A percentile compares a stretch with the other conserved stretches of the same genome.
Evolutionary conservation across 1,140 invertebrate species (phyloP).

Genomic region (Contarinia nasturtii): DNA sequence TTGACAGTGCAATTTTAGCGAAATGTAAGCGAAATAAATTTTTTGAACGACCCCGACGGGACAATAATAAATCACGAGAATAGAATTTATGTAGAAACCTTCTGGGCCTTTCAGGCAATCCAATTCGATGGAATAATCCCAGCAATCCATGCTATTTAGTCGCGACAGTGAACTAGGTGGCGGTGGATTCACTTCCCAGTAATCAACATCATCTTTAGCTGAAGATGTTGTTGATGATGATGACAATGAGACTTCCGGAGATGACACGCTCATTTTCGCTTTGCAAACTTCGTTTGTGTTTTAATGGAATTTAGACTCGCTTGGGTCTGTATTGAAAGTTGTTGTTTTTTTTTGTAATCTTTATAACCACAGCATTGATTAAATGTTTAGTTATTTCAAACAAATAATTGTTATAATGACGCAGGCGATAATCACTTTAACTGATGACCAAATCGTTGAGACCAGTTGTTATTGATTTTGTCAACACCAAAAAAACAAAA

Average conservation of each 20-base stretch:
- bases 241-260: not conserved
- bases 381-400: not conserved
- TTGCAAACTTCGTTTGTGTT: too few relatives aligned
- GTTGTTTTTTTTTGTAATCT: not conserved
- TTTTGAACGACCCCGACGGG: too few relatives aligned
- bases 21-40: too few relatives aligned
- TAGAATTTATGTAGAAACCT: constrained; percentile 26
- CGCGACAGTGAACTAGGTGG: constrained; percentile 10
- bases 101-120: constrained; percentile 51
- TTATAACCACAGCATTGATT: not conserved
- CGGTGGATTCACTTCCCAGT: not conserved
- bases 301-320: not conserved
- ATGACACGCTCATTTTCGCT: not conserved
- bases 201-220: not conserved
- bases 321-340: too few relatives aligned
- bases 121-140: constrained; percentile 64
- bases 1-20: too few relatives aligned
- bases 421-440: not conserved
- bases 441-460: too few relatives aligned
- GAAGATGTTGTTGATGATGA: constrained; percentile 1
- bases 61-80: too few relatives aligned
- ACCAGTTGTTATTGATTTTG: too few relatives aligned
- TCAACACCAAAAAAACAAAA: too few relatives aligned
- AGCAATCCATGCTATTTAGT: constrained; percentile 51
- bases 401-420: not conserved